Evolutionary conservation across 2,113 vertebrate species (phyloP), one percentile per base, ranked within the genome.

Genomic region (Orthonyx spaldingii): DNA sequence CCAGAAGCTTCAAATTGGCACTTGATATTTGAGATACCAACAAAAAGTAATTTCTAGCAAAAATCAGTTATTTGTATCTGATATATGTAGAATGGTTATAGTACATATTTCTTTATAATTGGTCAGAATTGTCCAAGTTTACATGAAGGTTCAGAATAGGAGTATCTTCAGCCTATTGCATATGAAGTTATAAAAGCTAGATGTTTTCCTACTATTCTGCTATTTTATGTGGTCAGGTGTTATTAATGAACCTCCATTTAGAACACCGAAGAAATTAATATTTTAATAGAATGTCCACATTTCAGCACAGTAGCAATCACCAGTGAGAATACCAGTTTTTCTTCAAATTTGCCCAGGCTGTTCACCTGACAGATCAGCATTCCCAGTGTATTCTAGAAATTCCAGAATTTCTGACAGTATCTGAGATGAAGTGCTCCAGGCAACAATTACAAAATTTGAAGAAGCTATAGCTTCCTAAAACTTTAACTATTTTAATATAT

Each of bases 1-100:
- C 63, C 85, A 93, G 60, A 88, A 80, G 78, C 66, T 95, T 81
- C 68, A 96, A 86, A 83, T 13, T 93, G 70, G 50, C 33, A 78
- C 66, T 93, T 94, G 50, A 55, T 95, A 84, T 89, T 82, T 96
- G 89, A 94, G 91, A 44, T 89, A 74, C 23, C 35, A 64, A 59
- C 33, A 91, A 82, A 96, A 77, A 96, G 79, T 84, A 33, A 93
- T 90, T 77, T 80, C 61, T 81, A 81, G 63, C 42, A 66, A 13
- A 93, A 82, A 72, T 94, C 63, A 55, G 30, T 46, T 88, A 26
- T 71, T 88, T 72, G 10, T 55, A 42, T 87, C 30, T 41, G 35
- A 55, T 65, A 33, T 81, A 81, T 56, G 33, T 14, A 92, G 42
- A 64, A n/a, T 28, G 69, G 55, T 59, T 57, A 78, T 1, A 65